Conservation (phyloP, 2,113 vertebrate genomes). For the Apistogramma diplotaenia region DNA sequence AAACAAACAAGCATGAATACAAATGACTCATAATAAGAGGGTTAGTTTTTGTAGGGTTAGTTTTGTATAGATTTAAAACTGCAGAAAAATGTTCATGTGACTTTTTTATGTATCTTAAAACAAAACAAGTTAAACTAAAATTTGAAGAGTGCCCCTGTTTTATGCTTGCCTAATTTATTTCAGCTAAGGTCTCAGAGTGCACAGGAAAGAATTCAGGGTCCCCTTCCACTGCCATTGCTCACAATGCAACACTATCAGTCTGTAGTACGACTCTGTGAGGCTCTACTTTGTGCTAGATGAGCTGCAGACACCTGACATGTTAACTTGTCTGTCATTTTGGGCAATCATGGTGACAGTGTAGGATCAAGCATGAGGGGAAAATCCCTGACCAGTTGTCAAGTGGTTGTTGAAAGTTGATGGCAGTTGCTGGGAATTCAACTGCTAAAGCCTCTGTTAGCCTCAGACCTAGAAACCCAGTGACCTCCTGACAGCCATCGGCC, state of each 20-base stretch:
- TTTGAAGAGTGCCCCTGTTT: neutral
- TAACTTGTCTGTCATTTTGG: neutral
- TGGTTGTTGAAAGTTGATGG: neutral
- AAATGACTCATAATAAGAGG: neutral
- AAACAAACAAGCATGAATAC: too few species aligned
- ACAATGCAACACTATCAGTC: neutral
- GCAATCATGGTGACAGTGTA: neutral
- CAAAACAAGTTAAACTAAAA: neutral
- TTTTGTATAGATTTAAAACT: too few species aligned
- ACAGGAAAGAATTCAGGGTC: neutral
- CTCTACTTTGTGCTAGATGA: neutral
- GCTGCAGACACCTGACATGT: neutral
- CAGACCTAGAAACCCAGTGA: neutral
- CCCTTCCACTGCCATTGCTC: neutral
- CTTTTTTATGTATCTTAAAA: neutral
- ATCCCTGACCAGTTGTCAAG: neutral
- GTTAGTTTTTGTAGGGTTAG: neutral
- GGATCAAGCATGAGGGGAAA: neutral
- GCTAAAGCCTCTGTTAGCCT: neutral
- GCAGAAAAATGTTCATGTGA: neutral
- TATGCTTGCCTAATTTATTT: neutral
- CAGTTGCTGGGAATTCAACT: neutral
- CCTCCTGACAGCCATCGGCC: neutral
- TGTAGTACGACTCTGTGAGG: neutral
- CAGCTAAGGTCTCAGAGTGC: neutral